Conservation (phyloP, 2,888 invertebrate species). For the Malthinus seriepunctatus region DNA sequence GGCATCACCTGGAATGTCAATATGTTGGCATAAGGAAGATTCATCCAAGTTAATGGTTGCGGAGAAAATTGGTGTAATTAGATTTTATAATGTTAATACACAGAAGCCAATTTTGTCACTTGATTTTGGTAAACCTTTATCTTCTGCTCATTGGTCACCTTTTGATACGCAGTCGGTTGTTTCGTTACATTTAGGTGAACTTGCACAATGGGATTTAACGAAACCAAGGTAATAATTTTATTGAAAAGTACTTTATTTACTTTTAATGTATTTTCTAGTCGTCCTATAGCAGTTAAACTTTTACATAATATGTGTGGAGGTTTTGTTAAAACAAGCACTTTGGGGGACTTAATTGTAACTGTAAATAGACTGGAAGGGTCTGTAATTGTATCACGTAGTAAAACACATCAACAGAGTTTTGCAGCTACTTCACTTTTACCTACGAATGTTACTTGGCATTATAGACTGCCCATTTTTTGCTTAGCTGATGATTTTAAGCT, state of each 20-base stretch:
- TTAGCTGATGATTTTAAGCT: constrained; percentile 64
- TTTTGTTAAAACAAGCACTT: constrained; percentile 63
- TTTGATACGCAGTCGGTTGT: constrained; percentile 64
- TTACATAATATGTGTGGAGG: constrained; percentile 68
- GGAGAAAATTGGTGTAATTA: constrained; percentile 74
- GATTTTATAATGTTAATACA: constrained; percentile 71
- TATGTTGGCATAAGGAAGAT: constrained; percentile 72
- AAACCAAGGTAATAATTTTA: constrained; percentile 60
- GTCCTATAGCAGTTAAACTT: constrained; percentile 62
- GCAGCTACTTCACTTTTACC: constrained; percentile 59
- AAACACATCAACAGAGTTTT: constrained; percentile 60
- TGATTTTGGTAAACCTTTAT: constrained; percentile 64
- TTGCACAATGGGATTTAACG: constrained; percentile 70
- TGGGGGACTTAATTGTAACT: constrained; percentile 67
- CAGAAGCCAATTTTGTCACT: constrained; percentile 69
- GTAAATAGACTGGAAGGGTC: constrained; percentile 68
- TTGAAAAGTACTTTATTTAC: background rate
- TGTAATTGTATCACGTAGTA: constrained; percentile 66
- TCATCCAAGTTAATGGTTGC: constrained; percentile 72
- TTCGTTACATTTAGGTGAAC: constrained; percentile 67
- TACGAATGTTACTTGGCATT: constrained; percentile 67
- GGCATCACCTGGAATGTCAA: constrained; percentile 66
- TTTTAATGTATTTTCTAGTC: constrained; percentile 54
- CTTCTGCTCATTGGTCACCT: constrained; percentile 72
- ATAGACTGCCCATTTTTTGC: constrained; percentile 62